Evolutionary conservation across 2,888 invertebrate species (phyloP), one percentile per base, ranked within the genome.

Genomic region (Tuta absoluta): DNA sequence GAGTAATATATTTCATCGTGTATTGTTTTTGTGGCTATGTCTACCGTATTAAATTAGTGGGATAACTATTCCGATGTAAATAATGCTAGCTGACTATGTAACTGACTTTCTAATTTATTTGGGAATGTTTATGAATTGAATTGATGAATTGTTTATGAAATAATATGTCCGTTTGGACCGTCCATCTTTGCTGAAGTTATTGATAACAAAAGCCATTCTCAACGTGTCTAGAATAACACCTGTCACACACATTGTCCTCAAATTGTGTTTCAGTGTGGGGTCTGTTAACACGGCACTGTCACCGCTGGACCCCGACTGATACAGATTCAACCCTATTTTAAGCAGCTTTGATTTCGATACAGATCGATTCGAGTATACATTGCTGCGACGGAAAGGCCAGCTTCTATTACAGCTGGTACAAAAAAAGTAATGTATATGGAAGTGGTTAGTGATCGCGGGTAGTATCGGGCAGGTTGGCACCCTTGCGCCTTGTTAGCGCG

Each of bases 401-500:
- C 10, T 12, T 10, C 17, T 24, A 33, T 5, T 7, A 33, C 7
- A 2, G n/a, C 14, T 19, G 28, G 2, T 5, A 0, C 0, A 38
- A 38, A n/a, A 12, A 10, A 11, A 38, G 17, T 37, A 17, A 14
- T 58, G 58, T 38, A 58, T 21, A 14, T 58, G 4, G n/a, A 58
- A 58, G 21, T 58, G 19, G 0, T 10, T 1, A 10, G 2, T 38
- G 17, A 17, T 56, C 14, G 56, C 56, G 38, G 58, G 58, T 38
- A 38, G 60, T 45, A 14, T 10, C 19, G 75, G 76, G 74, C 75
- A 76, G 33, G 33, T 28, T 12, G 28, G 57, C 38, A 77, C 56
- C 84, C 89, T 89, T 89, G 91, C 91, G 33, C 84, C 89, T 89
- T 89, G 91, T 91, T 90, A 90, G 86, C 80, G 81, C 79, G 90